Evolutionary conservation across 2,888 invertebrate genomes (phyloP).

Genomic region (Diarsia brunnea): DNA sequence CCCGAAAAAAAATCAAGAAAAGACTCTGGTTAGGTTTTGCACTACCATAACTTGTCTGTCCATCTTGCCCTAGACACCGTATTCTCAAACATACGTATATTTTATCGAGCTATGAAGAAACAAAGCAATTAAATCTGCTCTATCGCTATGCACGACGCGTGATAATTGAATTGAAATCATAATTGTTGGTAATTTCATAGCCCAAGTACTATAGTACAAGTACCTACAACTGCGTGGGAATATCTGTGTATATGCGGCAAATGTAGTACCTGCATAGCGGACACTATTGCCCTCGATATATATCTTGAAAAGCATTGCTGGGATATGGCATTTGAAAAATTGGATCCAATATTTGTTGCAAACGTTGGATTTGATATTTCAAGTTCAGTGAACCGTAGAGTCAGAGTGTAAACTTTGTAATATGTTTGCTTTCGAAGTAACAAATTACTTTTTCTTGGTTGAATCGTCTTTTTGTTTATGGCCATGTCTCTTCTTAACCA

Average conservation of each 20-base stretch:
- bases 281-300: slow-evolving; percentile 35
- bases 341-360: slow-evolving; percentile 28
- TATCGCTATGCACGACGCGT: slow-evolving; percentile 56
- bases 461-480: background rate
- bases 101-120: slow-evolving; percentile 48
- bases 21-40: background rate
- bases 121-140: slow-evolving; percentile 56
- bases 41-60: background rate
- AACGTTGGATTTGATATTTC: slow-evolving; percentile 17
- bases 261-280: slow-evolving; percentile 18
- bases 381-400: background rate
- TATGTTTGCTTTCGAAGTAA: background rate
- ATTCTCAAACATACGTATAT: slow-evolving; percentile 9
- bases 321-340: slow-evolving; percentile 24
- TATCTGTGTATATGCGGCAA: slow-evolving; percentile 41
- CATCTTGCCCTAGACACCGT: background rate
- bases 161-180: too few species aligned
- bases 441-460: background rate
- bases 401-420: background rate
- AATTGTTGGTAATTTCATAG: slow-evolving; percentile 63
- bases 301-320: slow-evolving; percentile 11
- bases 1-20: too few species aligned
- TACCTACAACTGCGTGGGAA: slow-evolving; percentile 61
- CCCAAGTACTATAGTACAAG: slow-evolving; percentile 28
- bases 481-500: background rate